Percentiles rank a stretch among this genome's conserved stretches.
Conservation (phyloP, 2,113 vertebrate genomes). For the Lepidothrix coronata region DNA sequence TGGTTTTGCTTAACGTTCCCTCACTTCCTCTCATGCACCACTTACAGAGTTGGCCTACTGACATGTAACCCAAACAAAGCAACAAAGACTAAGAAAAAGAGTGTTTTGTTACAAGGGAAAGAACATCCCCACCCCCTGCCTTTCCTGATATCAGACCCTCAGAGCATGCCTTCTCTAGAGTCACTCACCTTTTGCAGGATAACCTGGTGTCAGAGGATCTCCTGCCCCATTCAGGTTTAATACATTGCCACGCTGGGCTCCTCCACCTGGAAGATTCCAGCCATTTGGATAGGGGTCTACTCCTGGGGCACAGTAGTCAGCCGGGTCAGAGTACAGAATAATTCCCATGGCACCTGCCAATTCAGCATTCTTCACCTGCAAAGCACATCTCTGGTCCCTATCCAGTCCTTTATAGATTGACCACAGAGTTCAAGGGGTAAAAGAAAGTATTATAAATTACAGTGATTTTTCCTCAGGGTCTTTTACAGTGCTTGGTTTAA, state of each 20-base stretch:
- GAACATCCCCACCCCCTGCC: neutral
- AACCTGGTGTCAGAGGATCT: slow-evolving; percentile 94
- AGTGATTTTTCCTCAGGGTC: neutral
- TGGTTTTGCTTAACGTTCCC: neutral
- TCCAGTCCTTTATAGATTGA: neutral
- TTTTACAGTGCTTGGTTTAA: neutral
- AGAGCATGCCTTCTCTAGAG: neutral
- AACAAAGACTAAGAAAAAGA: neutral
- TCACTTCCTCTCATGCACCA: neutral
- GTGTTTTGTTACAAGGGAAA: neutral
- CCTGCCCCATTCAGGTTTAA: slow-evolving; percentile 92
- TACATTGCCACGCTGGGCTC: slow-evolving; percentile 91
- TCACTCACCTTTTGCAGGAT: slow-evolving; percentile 90
- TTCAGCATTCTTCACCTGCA: slow-evolving; percentile 92
- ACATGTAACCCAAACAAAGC: neutral
- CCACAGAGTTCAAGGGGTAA: neutral
- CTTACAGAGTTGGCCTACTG: neutral
- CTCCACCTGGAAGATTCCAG: slow-evolving; percentile 91
- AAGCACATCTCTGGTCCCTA: neutral
- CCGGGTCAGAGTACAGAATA: slow-evolving; percentile 93
- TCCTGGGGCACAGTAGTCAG: slow-evolving; percentile 87
- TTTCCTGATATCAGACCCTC: neutral
- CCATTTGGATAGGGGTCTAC: slow-evolving; percentile 86
- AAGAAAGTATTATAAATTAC: neutral
- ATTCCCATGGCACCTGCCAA: slow-evolving; percentile 86